Evolutionary conservation across 2,797 vertebrate genomes (phyloP), one percentile per base, ranked within the genome.

Genomic region (Syngnathus rostellatus): DNA sequence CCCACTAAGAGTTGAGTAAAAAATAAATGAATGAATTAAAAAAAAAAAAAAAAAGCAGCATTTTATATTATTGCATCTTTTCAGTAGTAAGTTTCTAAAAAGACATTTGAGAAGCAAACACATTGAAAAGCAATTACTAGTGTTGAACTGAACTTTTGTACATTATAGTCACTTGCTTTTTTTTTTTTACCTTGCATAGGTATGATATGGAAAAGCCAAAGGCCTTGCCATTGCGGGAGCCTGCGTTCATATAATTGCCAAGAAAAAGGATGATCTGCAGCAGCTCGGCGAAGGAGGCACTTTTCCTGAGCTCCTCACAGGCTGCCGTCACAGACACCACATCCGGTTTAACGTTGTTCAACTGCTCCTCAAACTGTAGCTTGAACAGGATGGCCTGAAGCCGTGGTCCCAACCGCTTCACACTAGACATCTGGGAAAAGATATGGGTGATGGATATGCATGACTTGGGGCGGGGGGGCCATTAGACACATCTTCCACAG

Each of bases 211-310:
- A 90, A 83, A 96, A 97, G 39, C 95, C 95, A 2, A 90, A 97
- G 23, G 95, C 91, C 2, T 90, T 91, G 59, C 91, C 94, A 46
- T 96, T 97, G 68, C 94, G 90, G 7, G 94, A 95, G 64, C 95
- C 95, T 2, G 94, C 69, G 40, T 96, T 97, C 94, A 97, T 95
- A 67, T 83, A 97, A 81, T 97, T 97, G 40, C 95, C 94, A 0
- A 96, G 76, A 1, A 96, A 85, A 43, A 97, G 89, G 53, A 88
- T 93, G 54, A 97, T 81, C 86, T 95, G 73, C 50, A 97, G 85
- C 38, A 96, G 82, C 72, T 74, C 86, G 62, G 92, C 39, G 76
- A 97, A 96, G 75, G 39, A 87, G 68, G 92, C 21, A 25, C 94
- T 95, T 77, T 93, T 90, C 1, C 71, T 88, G 53, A 96, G 70